Base-by-base conservation (phyloP, 2,797 vertebrate genomes). In the Acanthopagrus latus region DNA sequence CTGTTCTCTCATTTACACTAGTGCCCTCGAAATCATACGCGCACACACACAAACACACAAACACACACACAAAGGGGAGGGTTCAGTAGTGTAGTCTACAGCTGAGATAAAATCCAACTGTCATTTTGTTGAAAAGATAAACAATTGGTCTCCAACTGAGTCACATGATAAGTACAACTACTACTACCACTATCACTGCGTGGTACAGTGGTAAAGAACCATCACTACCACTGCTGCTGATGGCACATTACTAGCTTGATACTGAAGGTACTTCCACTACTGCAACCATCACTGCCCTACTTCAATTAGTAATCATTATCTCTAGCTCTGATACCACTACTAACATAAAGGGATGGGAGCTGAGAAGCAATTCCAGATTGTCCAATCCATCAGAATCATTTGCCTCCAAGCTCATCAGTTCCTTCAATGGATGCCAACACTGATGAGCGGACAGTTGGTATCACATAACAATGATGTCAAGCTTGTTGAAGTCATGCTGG, bases 1-100 rank as follows among this genome's bases (percentile, higher is more conserved):
- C 89, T 87, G 82, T 81, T 75, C 74, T 75, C 77, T 83, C 78
- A 71, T 88, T 90, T 83, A 72, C 76, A 82, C 74, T n/a, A 60
- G 16, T 52, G 70, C 74, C 86, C 85, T 75, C 78, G 70, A 82
- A 70, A 84, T 13, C 41, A 1, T 41, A 3, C 5, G 52, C 27
- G 65, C 59, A 62, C 44, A 69, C 74, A 38, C 43, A 33, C 59
- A 44, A 60, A 33, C 43, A 27, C 66, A 56, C 68, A 76, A 59
- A 73, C 77, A 79, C 66, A 56, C 58, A 64, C 66, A 78, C 16
- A 62, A 21, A 46, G 7, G 12, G 2, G 41, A 46, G 46, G 58
- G 33, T 23, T 64, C 33, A 29, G 58, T 47, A 20, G 59, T 71
- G 18, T 25, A 47, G 13, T 43, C 33, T 50, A 71, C 29, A 8